Base-by-base conservation (phyloP, 2,113 vertebrate species). In the Zingel zingel region DNA sequence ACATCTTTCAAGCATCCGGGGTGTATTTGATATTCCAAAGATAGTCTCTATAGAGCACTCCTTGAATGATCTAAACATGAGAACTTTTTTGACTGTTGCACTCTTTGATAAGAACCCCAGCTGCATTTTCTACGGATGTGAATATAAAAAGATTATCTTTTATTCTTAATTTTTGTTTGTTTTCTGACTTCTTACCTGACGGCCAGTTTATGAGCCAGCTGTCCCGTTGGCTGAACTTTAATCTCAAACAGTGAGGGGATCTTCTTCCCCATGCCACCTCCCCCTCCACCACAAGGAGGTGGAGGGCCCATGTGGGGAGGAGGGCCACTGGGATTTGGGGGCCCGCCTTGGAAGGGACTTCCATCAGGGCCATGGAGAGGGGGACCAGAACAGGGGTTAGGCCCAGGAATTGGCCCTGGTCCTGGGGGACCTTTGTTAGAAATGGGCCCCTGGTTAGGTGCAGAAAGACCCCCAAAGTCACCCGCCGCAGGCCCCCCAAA, bases 181-280 rank as follows among this genome's bases (percentile, higher is more conserved):
- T 47, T 65, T 67, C 2, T 1, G 4, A 58, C 50, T 6, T 30
- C 92, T 87, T 74, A 99, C 97, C 97, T 97, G 36, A 97, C 97
- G 0, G 97, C 97, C 79, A 99, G 93, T 64, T 99, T 99, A 85
- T 99, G 97, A 0, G 98, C 98, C 84, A 99, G 92, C 86, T 99
- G 98, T 62, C 96, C 97, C 0, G 98, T 99, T 11, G 98, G 98
- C 57, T 98, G 96, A 11, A 99, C 98, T 58, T 98, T 97, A 4
- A 99, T 98, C 93, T 99, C 98, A 54, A 99, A 99, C 53, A 99
- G 88, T 0, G 98, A 99, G 0, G 98, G 98, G 65, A 99, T 99
- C 90, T 99, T 99, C 89, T 96, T 97, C 39, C 95, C 94, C 1
- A 68, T 82, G 78, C 91, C 63, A 0, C 83, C 80, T 2, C 84